Percentiles rank a stretch among this genome's conserved stretches.
These are phyloP conservation scores for Sturnus vulgaris DNA, from an alignment of 2,113 vertebrate genomes.

Conservation along the genomic window DNA sequence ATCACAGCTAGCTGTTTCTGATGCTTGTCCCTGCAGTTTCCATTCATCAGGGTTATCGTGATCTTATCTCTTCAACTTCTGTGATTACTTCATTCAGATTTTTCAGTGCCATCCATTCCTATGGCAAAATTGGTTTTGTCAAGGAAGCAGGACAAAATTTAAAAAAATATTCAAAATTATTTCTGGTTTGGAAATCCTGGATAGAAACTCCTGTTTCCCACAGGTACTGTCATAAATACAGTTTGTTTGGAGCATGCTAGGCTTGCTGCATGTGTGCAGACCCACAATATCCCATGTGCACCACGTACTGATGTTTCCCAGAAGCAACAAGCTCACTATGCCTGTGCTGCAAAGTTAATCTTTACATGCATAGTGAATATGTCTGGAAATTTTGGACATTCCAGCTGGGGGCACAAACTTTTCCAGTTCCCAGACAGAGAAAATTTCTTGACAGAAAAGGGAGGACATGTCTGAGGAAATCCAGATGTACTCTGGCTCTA, in stretches of 20 bases:
- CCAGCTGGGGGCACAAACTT: neutral
- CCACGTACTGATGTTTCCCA: neutral
- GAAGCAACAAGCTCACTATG: neutral
- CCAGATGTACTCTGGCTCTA: constrained; percentile 24
- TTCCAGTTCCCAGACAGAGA: constrained; percentile 32
- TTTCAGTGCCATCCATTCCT: neutral
- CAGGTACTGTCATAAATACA: neutral
- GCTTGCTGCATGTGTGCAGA: rapidly evolving
- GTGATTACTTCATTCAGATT: neutral
- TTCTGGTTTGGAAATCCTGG: neutral
- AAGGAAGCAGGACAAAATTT: neutral
- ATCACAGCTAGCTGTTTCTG: neutral
- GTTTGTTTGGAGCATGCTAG: neutral
- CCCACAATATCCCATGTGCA: neutral
- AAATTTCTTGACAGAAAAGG: constrained; percentile 11
- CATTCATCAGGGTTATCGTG: neutral
- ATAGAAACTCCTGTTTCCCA: neutral
- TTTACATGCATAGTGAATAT: neutral
- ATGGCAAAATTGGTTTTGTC: neutral
- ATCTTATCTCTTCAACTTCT: neutral
- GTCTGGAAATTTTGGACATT: constrained; percentile 41
- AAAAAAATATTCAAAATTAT: neutral
- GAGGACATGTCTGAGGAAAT: constrained; percentile 42
- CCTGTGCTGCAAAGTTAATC: neutral
- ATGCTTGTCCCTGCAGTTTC: neutral